phyloP scores from a whole-genome alignment of 2,797 vertebrate species.

The Mormyrops boulengeri region DNA sequence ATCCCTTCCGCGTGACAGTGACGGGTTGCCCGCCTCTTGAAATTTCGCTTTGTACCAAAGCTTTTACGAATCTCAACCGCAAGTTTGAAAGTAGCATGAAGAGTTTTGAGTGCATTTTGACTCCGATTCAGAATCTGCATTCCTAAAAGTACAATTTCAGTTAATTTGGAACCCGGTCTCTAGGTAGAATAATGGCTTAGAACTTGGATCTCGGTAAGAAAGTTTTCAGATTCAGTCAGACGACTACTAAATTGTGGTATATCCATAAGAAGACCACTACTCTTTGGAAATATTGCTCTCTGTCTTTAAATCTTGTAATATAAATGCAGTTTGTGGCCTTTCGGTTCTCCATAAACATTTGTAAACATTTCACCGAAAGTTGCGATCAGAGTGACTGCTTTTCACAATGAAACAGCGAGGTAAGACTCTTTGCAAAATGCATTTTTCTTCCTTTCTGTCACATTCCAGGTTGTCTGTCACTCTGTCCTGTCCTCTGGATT shows the following conservation, averaged over 20 bases:
- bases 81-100: not conserved
- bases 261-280: not conserved
- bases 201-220: not conserved
- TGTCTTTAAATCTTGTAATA: not conserved
- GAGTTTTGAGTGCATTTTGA: not conserved
- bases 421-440: not conserved
- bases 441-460: conserved; percentile 24
- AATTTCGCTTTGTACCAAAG: not conserved
- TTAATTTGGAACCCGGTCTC: not conserved
- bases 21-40: not conserved
- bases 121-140: not conserved
- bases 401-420: not conserved
- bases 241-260: not conserved
- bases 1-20: not conserved
- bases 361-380: not conserved
- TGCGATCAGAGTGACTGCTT: not conserved
- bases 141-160: not conserved
- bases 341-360: not conserved
- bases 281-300: not conserved
- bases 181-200: not conserved
- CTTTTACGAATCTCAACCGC: not conserved
- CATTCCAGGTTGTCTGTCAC: conserved; percentile 82
- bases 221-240: not conserved
- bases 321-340: not conserved
- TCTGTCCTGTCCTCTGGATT: conserved; percentile 90